Conservation (phyloP, 1,140 invertebrate species). For the Caenorhabditis remanei region DNA sequence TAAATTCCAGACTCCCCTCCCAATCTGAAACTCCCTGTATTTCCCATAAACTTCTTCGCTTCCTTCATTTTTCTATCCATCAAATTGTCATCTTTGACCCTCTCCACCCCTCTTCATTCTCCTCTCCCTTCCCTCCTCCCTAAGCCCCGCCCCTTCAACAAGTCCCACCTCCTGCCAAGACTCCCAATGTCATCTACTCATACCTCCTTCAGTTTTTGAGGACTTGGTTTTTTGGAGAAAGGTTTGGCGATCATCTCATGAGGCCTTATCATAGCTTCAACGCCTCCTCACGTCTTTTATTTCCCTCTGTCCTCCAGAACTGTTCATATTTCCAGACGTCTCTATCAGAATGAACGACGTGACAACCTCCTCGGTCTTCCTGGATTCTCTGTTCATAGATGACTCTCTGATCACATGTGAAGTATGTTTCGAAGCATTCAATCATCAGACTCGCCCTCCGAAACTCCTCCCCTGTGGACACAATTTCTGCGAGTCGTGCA, state of each 20-base stretch:
- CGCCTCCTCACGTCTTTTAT: not conserved
- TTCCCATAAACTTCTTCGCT: not conserved
- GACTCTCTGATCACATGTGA: constrained; percentile 26
- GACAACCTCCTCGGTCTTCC: not conserved
- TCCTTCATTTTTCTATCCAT: not conserved
- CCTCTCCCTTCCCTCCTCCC: not conserved
- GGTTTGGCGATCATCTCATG: too few relatives aligned
- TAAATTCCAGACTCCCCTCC: too few relatives aligned
- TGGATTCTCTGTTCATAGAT: constrained; percentile 13
- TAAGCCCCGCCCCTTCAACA: not conserved
- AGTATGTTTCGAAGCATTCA: constrained; percentile 67
- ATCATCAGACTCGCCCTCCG: constrained; percentile 62
- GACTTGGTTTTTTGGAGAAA: too few relatives aligned
- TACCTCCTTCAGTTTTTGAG: too few relatives aligned
- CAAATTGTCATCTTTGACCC: not conserved
- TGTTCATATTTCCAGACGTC: not conserved
- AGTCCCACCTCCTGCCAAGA: not conserved
- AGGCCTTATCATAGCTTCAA: too few relatives aligned
- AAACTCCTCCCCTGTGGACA: constrained; percentile 74
- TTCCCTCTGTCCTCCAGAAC: not conserved
- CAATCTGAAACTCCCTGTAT: not conserved
- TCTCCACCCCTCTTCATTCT: not conserved
- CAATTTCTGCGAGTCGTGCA: constrained; percentile 71
- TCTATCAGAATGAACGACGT: not conserved
- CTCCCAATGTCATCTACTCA: too few relatives aligned